Evolutionary conservation across 2,797 vertebrate genomes (phyloP).

Genomic region (Enteromius thamalakanensis): DNA sequence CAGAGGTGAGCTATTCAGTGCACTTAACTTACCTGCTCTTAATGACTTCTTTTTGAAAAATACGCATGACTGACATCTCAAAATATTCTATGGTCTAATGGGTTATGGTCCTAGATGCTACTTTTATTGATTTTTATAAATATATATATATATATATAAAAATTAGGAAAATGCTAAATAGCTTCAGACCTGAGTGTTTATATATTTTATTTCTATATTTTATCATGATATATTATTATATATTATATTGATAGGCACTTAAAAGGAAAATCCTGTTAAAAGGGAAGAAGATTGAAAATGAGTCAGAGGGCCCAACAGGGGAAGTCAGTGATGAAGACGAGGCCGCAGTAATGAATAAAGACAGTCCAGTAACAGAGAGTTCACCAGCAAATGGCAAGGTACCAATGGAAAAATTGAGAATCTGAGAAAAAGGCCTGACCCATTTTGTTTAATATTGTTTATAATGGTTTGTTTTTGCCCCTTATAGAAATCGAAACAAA

Average conservation of each 20-base stretch:
- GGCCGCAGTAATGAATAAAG: conserved; percentile 70
- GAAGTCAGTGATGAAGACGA: conserved; percentile 85
- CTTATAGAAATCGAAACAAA: conserved; percentile 80
- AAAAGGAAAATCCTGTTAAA: conserved; percentile 89
- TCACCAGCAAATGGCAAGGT: conserved; percentile 56
- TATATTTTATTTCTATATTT: not conserved
- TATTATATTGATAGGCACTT: conserved; percentile 77
- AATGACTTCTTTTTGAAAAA: conserved; percentile 10
- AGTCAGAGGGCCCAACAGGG: conserved; percentile 64
- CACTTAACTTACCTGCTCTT: conserved; percentile 16
- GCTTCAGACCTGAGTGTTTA: not conserved
- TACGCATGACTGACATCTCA: not conserved
- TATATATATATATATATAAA: not conserved
- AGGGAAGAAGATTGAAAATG: conserved; percentile 85
- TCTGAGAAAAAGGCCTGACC: not conserved
- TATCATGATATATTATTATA: not conserved
- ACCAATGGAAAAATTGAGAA: not conserved
- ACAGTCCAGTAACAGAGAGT: conserved; percentile 67
- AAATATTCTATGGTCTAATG: conserved; percentile 5
- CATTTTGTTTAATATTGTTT: conserved; percentile 1
- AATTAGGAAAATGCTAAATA: not conserved
- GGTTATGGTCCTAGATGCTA: not conserved
- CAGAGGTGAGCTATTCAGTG: conserved; percentile 84
- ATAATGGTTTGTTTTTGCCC: conserved; percentile 36
- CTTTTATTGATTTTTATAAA: not conserved